Base-by-base conservation (phyloP, 2,113 vertebrate species). In the Hippoglossus stenolepis region DNA sequence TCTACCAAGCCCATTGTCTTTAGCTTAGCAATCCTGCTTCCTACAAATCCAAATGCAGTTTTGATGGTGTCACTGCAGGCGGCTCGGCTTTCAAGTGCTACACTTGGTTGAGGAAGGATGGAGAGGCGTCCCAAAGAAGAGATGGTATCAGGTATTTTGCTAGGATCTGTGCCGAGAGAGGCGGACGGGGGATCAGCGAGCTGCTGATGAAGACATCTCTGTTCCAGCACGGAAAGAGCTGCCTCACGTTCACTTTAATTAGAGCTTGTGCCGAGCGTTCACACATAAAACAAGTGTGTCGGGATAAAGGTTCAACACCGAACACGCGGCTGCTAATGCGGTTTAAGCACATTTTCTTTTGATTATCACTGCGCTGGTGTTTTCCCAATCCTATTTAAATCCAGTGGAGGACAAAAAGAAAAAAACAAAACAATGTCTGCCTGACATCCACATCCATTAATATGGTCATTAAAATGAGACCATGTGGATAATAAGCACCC, bases 241-340 rank as follows among this genome's bases (percentile, higher is more conserved):
- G 85, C 90, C 82, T 65, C 57, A 56, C 49, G 70, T 72, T 90
- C 65, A 31, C 83, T 87, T 92, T 93, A 91, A 93, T 93, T 90
- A 91, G 85, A 77, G 86, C 45, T 13, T 58, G 63, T 61, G 58
- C 82, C 12, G 14, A 73, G 28, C 54, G 54, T 73, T 70, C 71
- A 35, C 58, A 80, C 65, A 69, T 59, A 77, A 79, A 74, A 78
- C 61, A 21, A 35, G 56, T 58, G 71, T 10, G 28, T 17, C 5
- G 35, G 6, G 7, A 62, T 59, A 70, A 68, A 65, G 82, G 75
- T 76, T 65, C 57, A 77, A 21, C 73, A 28, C 73, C 80, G 56
- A 80, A 75, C 65, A 65, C 28, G 70, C 38, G 35, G 38, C 20
- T 70, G 54, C 38, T 73, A 53, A 85, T 51, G 31, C 28, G 54